A percentile compares a stretch with the other conserved stretches of the same genome.
These are phyloP conservation scores for Tetraneura akinire DNA, from an alignment of 1,140 invertebrate genomes.

Conservation along the genomic window DNA sequence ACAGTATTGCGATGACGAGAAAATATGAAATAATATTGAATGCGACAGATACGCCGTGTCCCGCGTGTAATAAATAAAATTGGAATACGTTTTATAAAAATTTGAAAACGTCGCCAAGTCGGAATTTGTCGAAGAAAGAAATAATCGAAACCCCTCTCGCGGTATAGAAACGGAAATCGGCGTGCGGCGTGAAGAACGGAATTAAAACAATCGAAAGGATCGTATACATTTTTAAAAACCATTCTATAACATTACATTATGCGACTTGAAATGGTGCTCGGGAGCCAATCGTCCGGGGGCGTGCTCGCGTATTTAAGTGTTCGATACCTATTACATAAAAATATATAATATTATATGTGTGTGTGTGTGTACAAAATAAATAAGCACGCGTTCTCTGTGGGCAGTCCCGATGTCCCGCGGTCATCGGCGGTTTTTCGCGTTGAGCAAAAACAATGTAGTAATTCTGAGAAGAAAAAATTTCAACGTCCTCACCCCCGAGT, in stretches of 20 bases:
- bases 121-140: no score
- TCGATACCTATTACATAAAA: neutral
- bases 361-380: no score
- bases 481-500: neutral
- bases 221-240: slow-evolving; percentile 22
- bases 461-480: neutral
- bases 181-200: neutral
- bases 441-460: slow-evolving; percentile 35
- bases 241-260: neutral
- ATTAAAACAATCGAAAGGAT: slow-evolving; percentile 1
- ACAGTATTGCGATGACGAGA: no score
- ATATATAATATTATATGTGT: neutral
- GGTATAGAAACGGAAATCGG: neutral
- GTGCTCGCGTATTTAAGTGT: neutral
- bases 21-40: neutral
- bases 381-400: slow-evolving; percentile 13
- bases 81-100: no score
- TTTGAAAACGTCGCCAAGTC: no score
- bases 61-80: no score
- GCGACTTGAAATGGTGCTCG: no score
- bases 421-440: slow-evolving; percentile 13
- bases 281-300: neutral
- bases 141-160: neutral
- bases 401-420: slow-evolving; percentile 21
- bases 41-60: neutral